Percentiles rank a stretch among this genome's conserved stretches.
phyloP scores from a whole-genome alignment of 2,797 vertebrate species.

The Darevskia mixta region DNA sequence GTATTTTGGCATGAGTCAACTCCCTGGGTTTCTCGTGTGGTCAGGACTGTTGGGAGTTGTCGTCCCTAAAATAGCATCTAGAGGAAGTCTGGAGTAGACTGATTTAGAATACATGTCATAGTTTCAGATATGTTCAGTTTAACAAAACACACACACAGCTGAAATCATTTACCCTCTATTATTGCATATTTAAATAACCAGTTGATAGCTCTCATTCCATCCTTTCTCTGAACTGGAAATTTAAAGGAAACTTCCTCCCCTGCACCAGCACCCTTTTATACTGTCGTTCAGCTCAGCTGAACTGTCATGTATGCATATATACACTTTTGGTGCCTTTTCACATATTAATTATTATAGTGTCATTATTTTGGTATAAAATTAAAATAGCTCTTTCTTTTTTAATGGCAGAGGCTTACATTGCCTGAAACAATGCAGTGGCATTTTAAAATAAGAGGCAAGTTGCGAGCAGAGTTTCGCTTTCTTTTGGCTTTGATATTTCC shows the following conservation, averaged over 20 bases:
- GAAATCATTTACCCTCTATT: not conserved
- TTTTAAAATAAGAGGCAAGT: constrained; percentile 11
- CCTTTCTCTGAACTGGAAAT: not conserved
- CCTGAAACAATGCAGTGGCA: constrained; percentile 35
- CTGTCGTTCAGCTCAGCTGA: constrained; percentile 17
- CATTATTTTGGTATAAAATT: constrained; percentile 61
- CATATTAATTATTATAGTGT: constrained; percentile 55
- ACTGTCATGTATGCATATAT: constrained; percentile 29
- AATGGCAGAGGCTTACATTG: constrained; percentile 33
- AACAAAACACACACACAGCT: not conserved
- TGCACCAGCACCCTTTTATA: not conserved
- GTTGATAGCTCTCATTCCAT: not conserved
- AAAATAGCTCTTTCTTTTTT: constrained; percentile 14
- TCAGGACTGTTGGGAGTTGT: too few species aligned
- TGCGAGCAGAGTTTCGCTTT: constrained; percentile 37
- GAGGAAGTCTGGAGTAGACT: too few species aligned
- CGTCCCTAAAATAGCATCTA: too few species aligned
- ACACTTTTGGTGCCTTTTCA: constrained; percentile 36
- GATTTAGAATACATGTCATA: too few species aligned
- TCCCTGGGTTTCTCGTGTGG: too few species aligned
- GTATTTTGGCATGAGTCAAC: too few species aligned
- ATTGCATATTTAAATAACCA: not conserved
- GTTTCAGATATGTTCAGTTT: too few species aligned
- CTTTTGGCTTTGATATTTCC: not conserved
- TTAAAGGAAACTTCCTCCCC: not conserved